phyloP scores from a whole-genome alignment of 2,888 invertebrate species.

The Abrostola tripartita region DNA sequence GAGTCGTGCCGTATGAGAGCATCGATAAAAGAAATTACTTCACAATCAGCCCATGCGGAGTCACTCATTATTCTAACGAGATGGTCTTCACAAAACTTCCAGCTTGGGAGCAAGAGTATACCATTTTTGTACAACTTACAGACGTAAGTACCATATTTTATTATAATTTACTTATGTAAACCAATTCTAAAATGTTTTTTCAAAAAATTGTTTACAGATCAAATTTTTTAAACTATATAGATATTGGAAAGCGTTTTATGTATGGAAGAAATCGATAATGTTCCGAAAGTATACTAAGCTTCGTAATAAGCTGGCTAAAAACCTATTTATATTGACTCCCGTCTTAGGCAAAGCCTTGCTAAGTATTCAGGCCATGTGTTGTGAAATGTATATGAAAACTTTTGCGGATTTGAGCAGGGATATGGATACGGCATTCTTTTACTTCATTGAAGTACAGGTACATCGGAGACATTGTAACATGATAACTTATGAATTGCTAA shows the following conservation, averaged over 20 bases:
- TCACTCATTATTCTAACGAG: slow-evolving; percentile 93
- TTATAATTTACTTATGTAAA: slow-evolving; percentile 3
- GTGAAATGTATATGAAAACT: slow-evolving; percentile 88
- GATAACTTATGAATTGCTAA: no score
- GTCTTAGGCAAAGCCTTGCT: slow-evolving; percentile 92
- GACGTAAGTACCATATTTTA: slow-evolving; percentile 87
- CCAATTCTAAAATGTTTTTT: background rate
- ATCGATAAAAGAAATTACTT: slow-evolving; percentile 92
- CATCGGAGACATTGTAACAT: background rate
- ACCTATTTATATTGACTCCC: slow-evolving; percentile 92
- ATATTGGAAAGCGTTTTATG: slow-evolving; percentile 93
- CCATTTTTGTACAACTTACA: slow-evolving; percentile 93
- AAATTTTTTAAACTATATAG: slow-evolving; percentile 91
- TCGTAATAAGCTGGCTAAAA: slow-evolving; percentile 89
- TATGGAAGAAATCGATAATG: slow-evolving; percentile 93
- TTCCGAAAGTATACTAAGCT: slow-evolving; percentile 90
- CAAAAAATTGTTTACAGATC: slow-evolving; percentile 79
- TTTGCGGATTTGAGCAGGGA: slow-evolving; percentile 89
- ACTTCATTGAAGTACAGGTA: slow-evolving; percentile 92
- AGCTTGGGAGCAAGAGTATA: slow-evolving; percentile 94
- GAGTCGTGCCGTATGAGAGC: slow-evolving; percentile 92
- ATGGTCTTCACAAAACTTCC: slow-evolving; percentile 93
- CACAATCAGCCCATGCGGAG: slow-evolving; percentile 94
- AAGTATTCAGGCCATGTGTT: slow-evolving; percentile 91
- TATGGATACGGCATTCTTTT: slow-evolving; percentile 89